A percentile compares a stretch with the other conserved stretches of the same genome.
Conservation (phyloP, 2,113 vertebrate species). For the Hylia prasina region DNA sequence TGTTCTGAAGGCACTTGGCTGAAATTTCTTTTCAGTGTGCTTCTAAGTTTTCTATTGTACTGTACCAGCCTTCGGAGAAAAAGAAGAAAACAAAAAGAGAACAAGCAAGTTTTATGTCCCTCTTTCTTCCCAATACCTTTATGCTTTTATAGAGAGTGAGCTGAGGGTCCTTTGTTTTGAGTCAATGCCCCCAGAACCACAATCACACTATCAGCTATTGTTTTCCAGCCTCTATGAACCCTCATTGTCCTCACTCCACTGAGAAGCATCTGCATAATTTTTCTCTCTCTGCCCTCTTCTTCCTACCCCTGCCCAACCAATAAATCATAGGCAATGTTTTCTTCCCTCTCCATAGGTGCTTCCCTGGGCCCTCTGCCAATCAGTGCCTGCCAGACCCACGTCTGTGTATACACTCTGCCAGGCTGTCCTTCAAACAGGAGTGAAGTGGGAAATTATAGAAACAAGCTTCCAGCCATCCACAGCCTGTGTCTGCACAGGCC, state of each 20-base stretch:
- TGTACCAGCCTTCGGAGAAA: background rate
- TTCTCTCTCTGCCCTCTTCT: background rate
- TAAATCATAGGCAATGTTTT: background rate
- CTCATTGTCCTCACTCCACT: background rate
- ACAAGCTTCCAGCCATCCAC: conserved; percentile 10
- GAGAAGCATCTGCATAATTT: background rate
- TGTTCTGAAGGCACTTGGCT: background rate
- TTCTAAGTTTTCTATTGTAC: background rate
- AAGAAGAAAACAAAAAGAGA: background rate
- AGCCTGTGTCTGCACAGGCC: background rate
- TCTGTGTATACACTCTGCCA: background rate
- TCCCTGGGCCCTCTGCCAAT: background rate
- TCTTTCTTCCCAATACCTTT: background rate
- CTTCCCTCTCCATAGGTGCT: background rate
- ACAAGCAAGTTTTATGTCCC: background rate
- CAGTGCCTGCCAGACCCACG: background rate
- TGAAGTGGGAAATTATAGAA: background rate
- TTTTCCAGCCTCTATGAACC: background rate
- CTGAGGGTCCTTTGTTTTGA: background rate
- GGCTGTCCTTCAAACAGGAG: background rate
- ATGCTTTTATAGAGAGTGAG: background rate
- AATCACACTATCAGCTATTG: background rate
- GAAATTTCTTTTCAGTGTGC: background rate
- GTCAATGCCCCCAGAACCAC: background rate
- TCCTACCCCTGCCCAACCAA: background rate